Conservation (phyloP, 2,797 vertebrate genomes). For the Graptemys geographica region DNA sequence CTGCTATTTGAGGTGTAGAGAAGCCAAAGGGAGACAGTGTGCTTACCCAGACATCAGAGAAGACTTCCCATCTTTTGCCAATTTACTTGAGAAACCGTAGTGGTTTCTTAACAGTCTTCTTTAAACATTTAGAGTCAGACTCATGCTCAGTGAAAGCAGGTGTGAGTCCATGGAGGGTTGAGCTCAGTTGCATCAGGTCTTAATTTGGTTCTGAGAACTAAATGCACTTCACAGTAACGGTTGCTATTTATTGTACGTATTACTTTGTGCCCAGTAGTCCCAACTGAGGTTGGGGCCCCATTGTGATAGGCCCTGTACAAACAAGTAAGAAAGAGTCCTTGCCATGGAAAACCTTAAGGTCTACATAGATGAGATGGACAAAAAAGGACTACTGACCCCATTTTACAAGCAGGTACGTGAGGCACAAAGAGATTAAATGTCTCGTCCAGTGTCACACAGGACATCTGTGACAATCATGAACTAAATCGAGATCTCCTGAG, state of each 20-base stretch:
- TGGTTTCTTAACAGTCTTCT: neutral
- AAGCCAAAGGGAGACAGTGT: no score
- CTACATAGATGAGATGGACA: neutral
- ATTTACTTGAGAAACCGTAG: neutral
- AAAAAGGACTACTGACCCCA: neutral
- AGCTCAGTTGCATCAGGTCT: neutral
- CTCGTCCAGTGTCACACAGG: rapidly evolving
- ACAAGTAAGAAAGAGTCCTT: rapidly evolving
- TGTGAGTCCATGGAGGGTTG: neutral
- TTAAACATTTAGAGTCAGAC: neutral
- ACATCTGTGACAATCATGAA: neutral
- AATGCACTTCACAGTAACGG: neutral
- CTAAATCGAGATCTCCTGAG: no score
- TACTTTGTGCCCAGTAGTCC: neutral
- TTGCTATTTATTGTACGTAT: rapidly evolving
- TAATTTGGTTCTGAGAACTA: neutral
- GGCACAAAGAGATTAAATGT: neutral
- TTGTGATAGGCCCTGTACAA: neutral
- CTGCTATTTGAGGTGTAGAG: neutral
- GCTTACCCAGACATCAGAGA: neutral
- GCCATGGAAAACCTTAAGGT: neutral
- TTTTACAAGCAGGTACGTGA: neutral
- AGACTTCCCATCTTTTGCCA: neutral
- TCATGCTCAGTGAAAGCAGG: rapidly evolving
- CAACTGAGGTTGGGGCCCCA: neutral